Base-by-base conservation (phyloP, 2,888 invertebrate genomes). In the Tetragonisca angustula region DNA sequence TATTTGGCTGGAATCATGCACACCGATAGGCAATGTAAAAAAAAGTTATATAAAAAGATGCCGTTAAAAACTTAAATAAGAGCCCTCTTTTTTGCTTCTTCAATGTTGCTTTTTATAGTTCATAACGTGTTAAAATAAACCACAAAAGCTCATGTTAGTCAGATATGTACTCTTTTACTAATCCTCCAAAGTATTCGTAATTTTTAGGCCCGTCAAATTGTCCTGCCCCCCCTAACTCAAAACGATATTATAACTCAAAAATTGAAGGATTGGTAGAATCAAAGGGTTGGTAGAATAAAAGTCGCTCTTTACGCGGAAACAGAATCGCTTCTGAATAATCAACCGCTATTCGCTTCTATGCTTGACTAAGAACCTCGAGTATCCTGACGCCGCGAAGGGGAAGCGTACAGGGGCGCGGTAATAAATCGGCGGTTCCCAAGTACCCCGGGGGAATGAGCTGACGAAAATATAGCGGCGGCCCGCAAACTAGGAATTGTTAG, bases 401-500 rank as follows among this genome's bases (percentile, higher is more conserved):
- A 88, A 81, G 69, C 76, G 79, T 67, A 83, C 81, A 86, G 84
- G 84, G 83, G 78, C 81, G 76, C 61, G 82, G 91, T 89, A 91
- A 93, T 93, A 93, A 93, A 93, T 93, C 92, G 92, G 91, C 86
- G 91, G 92, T 91, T 92, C 89, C 87, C 89, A 87, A 90, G 91
- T 88, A 89, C 92, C 93, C 90, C 86, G 83, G 90, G 88, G 92
- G 92, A 93, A 91, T 88, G 90, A 93, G 90, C 93, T 93, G 93
- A 93, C 93, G 93, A 93, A 93, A 93, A 93, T 93, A 93, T 93
- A 93, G 93, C 91, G 92, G 91, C 91, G 90, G 91, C 87, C 92
- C 92, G 91, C 93, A 92, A 93, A 92, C 93, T 93, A 93, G 90
- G 92, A 93, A 93, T 93, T 93, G 93, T 93, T 93, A 93, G 93